These are phyloP conservation scores for Mesorhabditis belari DNA, from an alignment of 2,888 invertebrate species.

Conservation along the genomic window DNA sequence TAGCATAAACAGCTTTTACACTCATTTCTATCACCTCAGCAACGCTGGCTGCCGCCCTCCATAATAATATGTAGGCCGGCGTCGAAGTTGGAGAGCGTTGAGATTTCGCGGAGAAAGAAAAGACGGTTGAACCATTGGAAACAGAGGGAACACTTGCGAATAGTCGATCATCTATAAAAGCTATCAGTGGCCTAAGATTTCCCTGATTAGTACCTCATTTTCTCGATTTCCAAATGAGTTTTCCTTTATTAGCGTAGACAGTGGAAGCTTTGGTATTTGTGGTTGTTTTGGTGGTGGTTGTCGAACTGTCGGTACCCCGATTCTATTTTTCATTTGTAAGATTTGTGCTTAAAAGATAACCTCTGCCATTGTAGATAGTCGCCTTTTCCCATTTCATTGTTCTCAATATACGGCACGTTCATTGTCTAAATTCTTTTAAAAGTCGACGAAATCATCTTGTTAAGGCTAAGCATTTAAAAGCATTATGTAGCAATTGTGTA, in stretches of 20 bases:
- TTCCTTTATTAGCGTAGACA: neutral
- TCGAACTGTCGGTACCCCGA: neutral
- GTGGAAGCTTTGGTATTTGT: neutral
- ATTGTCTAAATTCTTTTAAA: too few relatives aligned
- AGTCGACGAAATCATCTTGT: too few relatives aligned
- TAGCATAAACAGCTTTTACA: too few relatives aligned
- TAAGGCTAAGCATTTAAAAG: too few relatives aligned
- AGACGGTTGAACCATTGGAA: constrained; percentile 27
- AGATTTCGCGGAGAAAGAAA: constrained; percentile 12
- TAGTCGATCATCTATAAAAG: constrained; percentile 14
- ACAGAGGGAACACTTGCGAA: constrained; percentile 22
- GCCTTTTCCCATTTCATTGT: neutral
- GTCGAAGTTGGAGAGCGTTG: neutral
- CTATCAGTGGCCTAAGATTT: neutral
- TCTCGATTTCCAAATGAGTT: neutral
- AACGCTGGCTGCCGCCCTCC: too few relatives aligned
- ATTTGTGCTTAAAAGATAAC: neutral
- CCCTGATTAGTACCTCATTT: neutral
- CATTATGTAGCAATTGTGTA: too few relatives aligned
- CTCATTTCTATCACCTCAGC: too few relatives aligned
- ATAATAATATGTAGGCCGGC: neutral
- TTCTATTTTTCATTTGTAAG: neutral
- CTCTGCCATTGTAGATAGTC: neutral
- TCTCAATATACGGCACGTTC: neutral
- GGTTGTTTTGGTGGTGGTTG: neutral